These are phyloP conservation scores for Nasonia vitripennis DNA, from an alignment of 1,140 invertebrate genomes.

Conservation along the genomic window DNA sequence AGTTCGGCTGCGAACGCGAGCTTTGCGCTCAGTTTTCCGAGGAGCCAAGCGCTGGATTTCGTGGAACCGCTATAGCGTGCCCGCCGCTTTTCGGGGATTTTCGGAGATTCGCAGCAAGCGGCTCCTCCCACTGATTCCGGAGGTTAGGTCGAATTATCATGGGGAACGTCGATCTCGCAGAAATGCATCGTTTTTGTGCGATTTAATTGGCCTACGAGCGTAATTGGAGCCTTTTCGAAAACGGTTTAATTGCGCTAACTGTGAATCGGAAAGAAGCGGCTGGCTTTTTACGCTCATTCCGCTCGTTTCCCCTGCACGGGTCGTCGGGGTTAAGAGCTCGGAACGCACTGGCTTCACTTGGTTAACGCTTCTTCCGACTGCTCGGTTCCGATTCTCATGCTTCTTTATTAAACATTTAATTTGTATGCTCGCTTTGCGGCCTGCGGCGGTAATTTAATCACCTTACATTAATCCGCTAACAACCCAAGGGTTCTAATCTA, in stretches of 20 bases:
- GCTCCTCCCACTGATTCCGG: too few relatives aligned
- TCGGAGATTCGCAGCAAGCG: neutral
- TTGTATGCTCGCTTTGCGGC: too few relatives aligned
- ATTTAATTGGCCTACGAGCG: too few relatives aligned
- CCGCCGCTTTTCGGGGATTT: neutral
- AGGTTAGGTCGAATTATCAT: too few relatives aligned
- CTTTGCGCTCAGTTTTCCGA: neutral
- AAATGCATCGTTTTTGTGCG: neutral
- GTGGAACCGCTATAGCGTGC: neutral
- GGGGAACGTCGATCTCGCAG: too few relatives aligned
- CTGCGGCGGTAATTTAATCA: too few relatives aligned
- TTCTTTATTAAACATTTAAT: neutral
- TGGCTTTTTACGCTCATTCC: neutral
- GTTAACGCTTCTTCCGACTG: neutral
- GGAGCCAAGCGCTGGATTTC: neutral
- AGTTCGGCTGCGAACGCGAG: neutral
- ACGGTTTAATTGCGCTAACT: neutral
- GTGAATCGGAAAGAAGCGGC: neutral
- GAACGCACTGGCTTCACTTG: conserved; percentile 7
- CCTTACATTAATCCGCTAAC: too few relatives aligned
- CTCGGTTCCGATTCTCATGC: neutral
- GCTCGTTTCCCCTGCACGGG: conserved; percentile 10
- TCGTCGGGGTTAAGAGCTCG: conserved; percentile 18
- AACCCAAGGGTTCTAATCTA: too few relatives aligned
- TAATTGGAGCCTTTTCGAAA: neutral